Conservation (phyloP, 1,140 invertebrate genomes). For the Latrodectus geometricus region DNA sequence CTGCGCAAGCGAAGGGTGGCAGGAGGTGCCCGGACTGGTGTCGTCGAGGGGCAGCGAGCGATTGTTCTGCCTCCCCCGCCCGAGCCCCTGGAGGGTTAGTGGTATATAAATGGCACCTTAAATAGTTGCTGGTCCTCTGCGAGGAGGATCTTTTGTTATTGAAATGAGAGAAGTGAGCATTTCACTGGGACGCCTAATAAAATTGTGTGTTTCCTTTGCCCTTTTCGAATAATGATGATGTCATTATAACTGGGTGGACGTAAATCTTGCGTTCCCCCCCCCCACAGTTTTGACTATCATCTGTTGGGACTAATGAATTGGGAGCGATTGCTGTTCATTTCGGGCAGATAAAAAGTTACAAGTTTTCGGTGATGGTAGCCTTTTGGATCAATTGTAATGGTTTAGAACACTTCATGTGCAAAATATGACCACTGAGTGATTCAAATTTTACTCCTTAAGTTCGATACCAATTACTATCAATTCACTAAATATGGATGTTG, state of each 20-base stretch:
- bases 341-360: too few species aligned
- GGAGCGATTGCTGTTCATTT: too few species aligned
- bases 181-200: conserved; percentile 30
- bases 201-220: neutral
- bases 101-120: conserved; percentile 59
- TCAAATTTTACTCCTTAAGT: too few species aligned
- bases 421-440: too few species aligned
- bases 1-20: neutral
- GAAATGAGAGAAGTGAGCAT: conserved; percentile 40
- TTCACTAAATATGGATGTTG: too few species aligned
- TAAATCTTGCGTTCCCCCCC: too few species aligned
- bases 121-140: conserved; percentile 31
- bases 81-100: conserved; percentile 23
- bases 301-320: too few species aligned
- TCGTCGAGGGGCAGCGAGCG: neutral
- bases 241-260: neutral
- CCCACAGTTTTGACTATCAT: too few species aligned
- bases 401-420: too few species aligned
- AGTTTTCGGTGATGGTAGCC: too few species aligned
- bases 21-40: conserved; percentile 36
- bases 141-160: conserved; percentile 35
- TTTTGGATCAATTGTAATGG: neutral
- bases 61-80: neutral
- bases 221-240: neutral
- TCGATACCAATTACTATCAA: too few species aligned